Evolutionary conservation across 2,113 vertebrate species (phyloP).

Genomic region (Spilogale gracilis): DNA sequence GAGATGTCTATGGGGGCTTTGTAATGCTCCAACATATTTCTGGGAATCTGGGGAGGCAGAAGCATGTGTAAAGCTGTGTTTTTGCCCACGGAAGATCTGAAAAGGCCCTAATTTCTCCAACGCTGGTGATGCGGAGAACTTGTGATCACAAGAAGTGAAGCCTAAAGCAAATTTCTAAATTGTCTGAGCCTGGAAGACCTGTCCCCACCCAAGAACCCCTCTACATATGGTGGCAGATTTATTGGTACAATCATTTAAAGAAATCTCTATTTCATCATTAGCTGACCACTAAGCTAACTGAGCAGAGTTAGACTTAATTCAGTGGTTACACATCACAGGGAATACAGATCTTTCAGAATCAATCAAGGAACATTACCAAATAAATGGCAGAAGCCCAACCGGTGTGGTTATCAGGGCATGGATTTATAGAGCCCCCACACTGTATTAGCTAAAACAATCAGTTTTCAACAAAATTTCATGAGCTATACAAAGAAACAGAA

Average conservation of each 20-base stretch:
- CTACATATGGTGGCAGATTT: neutral
- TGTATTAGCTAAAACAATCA: neutral
- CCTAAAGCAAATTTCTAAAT: neutral
- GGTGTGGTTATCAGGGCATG: neutral
- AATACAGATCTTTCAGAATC: neutral
- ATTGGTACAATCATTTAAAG: neutral
- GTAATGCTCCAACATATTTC: neutral
- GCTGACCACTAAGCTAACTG: neutral
- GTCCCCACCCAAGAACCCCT: neutral
- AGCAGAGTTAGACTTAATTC: neutral
- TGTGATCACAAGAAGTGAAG: neutral
- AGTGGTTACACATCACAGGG: neutral
- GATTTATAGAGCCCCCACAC: neutral
- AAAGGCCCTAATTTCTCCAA: neutral
- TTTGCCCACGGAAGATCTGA: neutral
- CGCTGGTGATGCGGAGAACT: neutral
- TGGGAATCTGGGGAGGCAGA: neutral
- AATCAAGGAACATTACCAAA: neutral
- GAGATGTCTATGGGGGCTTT: neutral
- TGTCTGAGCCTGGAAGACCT: neutral
- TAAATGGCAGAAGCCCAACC: neutral
- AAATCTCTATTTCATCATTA: neutral
- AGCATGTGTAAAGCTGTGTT: neutral
- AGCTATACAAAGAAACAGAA: neutral
- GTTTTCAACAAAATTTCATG: neutral